These are phyloP conservation scores for Caretta caretta DNA, from an alignment of 2,113 vertebrate genomes.

Conservation along the genomic window DNA sequence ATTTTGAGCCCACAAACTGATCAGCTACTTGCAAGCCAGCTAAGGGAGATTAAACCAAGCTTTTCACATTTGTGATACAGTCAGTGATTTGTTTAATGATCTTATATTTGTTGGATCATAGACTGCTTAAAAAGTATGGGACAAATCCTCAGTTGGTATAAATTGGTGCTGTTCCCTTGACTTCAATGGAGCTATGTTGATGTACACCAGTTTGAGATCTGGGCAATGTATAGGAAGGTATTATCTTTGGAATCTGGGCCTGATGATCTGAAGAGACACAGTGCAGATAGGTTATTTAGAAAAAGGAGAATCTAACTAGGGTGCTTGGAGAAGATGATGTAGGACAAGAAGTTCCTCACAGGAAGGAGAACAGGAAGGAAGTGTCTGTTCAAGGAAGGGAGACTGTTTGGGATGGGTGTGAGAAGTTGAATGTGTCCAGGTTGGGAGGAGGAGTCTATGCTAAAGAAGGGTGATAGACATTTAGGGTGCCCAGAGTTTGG, in stretches of 20 bases:
- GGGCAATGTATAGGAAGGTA: slow-evolving; percentile 23
- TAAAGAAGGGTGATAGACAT: background rate
- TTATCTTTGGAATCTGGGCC: slow-evolving; percentile 62
- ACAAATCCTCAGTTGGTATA: background rate
- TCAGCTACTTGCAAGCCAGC: slow-evolving; percentile 39
- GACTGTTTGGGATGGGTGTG: background rate
- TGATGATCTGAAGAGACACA: slow-evolving; percentile 20
- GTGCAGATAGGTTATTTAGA: slow-evolving; percentile 8
- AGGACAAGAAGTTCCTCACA: background rate
- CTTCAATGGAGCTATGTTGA: slow-evolving; percentile 49
- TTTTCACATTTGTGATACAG: background rate
- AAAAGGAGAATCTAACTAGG: background rate
- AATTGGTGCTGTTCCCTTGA: background rate
- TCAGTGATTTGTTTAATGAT: slow-evolving; percentile 28
- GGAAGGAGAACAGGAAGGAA: background rate
- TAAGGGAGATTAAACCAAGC: slow-evolving; percentile 15
- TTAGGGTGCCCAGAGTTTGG: background rate
- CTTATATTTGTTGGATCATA: background rate
- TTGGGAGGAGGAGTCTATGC: background rate
- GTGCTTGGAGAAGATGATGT: background rate
- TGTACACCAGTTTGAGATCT: slow-evolving; percentile 49
- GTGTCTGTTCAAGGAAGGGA: background rate
- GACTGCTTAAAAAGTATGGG: no score
- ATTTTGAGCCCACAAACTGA: slow-evolving; percentile 30
- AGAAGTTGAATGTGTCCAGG: background rate